Base-by-base conservation (phyloP, 2,888 invertebrate genomes). In the Lasius fuliginosus region DNA sequence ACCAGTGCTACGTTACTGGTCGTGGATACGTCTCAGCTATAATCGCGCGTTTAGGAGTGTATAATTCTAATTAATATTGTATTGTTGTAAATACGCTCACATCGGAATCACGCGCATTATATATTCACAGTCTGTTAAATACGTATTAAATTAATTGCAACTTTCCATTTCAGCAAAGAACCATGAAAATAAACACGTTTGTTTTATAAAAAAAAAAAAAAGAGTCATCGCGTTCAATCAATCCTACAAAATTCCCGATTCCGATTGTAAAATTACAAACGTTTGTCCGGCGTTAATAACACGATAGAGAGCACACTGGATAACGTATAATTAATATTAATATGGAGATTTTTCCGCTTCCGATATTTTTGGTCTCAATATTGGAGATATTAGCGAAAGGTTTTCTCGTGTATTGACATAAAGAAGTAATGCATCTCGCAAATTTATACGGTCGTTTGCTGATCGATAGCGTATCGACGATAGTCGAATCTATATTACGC, bases 51-150 rank as follows among this genome's bases (percentile, higher is more conserved):
- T 74, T 89, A 89, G 85, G 82, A 74, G 77, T 90, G 88, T 88
- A 88, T 85, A 86, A 76, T 73, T 71, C 84, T 74, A 84, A 90
- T 85, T 87, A 84, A 2, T 91, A 90, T 60, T 89, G 84, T 90
- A 91, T 90, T 87, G 87, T 91, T 91, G 92, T 91, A 91, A 90
- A 91, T 91, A 91, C 86, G 91, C 92, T 88, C 92, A 87, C 92
- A 87, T 90, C 91, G 89, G n/a, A 84, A 90, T 87, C 91, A 90
- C 88, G 90, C 89, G 91, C 89, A 91, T 90, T 91, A 87, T 91
- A 87, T 91, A 92, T 87, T 88, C 87, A 89, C 88, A 84, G 69
- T 90, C 88, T 90, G 90, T 92, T 91, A 90, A 85, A 90, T 89
- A 85, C 86, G 85, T 91, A 91, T 91, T 91, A 90, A 91, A 92